Conservation (phyloP, 2,888 invertebrate genomes). For the Drosophila kuntzei region DNA sequence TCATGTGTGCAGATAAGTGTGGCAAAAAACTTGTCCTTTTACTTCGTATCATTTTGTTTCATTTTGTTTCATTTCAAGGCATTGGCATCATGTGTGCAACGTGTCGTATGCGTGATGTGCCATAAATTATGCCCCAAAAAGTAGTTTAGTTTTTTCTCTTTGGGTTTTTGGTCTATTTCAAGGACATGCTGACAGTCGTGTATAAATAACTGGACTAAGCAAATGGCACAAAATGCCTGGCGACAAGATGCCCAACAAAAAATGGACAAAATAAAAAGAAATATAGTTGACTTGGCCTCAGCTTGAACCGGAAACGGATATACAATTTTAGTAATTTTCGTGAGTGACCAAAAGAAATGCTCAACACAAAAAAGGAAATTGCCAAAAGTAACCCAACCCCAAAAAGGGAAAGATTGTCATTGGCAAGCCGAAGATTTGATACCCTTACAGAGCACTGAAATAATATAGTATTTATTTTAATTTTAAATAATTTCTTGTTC, state of each 20-base stretch:
- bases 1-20: slow-evolving; percentile 26
- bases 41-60: slow-evolving; percentile 1
- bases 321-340: slow-evolving; percentile 77
- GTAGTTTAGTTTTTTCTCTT: slow-evolving; percentile 16
- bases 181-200: slow-evolving; percentile 46
- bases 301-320: slow-evolving; percentile 74
- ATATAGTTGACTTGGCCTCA: slow-evolving; percentile 30
- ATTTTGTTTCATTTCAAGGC: not conserved
- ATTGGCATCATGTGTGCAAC: slow-evolving; percentile 46
- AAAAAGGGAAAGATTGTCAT: not conserved
- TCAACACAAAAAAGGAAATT: slow-evolving; percentile 60
- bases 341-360: slow-evolving; percentile 63
- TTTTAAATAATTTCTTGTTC: too few species aligned
- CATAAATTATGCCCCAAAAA: slow-evolving; percentile 65
- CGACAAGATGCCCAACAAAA: slow-evolving; percentile 21
- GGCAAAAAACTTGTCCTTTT: slow-evolving; percentile 26
- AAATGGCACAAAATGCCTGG: slow-evolving; percentile 42
- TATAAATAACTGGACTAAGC: slow-evolving; percentile 55
- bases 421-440: not conserved
- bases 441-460: too few species aligned
- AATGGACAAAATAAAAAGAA: not conserved
- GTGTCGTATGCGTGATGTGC: slow-evolving; percentile 63
- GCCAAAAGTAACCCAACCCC: slow-evolving; percentile 46
- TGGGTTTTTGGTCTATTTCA: slow-evolving; percentile 14
- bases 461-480: too few species aligned